phyloP scores from a whole-genome alignment of 1,140 invertebrate genomes.

The Patella vulgata region DNA sequence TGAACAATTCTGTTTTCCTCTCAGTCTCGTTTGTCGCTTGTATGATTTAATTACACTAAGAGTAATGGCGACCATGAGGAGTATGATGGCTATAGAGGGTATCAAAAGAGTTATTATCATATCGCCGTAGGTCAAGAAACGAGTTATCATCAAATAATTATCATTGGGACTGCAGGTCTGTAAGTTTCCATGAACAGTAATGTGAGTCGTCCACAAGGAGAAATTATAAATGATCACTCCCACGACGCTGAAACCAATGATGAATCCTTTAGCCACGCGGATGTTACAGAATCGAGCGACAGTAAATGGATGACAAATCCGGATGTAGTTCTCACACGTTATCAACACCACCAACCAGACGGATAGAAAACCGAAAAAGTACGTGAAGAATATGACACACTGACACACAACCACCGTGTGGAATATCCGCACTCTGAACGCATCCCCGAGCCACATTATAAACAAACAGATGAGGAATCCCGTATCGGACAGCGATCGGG shows the following conservation, averaged over 20 bases:
- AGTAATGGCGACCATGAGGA: constrained; percentile 73
- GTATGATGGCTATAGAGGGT: constrained; percentile 70
- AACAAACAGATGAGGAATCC: constrained; percentile 66
- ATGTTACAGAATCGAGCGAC: constrained; percentile 48
- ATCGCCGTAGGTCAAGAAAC: constrained; percentile 70
- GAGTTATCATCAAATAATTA: constrained; percentile 57
- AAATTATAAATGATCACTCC: constrained; percentile 41
- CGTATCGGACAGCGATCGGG: constrained; percentile 70
- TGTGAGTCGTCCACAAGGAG: constrained; percentile 35
- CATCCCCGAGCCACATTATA: constrained; percentile 68
- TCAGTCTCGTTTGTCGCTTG: constrained; percentile 25
- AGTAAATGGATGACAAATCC: constrained; percentile 57
- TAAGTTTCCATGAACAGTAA: neutral
- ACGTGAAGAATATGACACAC: constrained; percentile 50
- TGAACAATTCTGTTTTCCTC: constrained; percentile 66
- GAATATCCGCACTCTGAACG: constrained; percentile 58
- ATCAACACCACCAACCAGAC: constrained; percentile 64
- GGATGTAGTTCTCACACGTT: constrained; percentile 62
- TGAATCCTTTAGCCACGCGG: constrained; percentile 31
- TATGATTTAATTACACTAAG: constrained; percentile 34
- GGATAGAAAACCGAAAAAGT: constrained; percentile 58
- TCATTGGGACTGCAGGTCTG: constrained; percentile 18
- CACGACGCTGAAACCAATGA: constrained; percentile 23
- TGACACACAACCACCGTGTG: constrained; percentile 58
- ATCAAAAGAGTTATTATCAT: constrained; percentile 70